These are phyloP conservation scores for Alectura lathami DNA, from an alignment of 2,113 vertebrate genomes.

Conservation along the genomic window DNA sequence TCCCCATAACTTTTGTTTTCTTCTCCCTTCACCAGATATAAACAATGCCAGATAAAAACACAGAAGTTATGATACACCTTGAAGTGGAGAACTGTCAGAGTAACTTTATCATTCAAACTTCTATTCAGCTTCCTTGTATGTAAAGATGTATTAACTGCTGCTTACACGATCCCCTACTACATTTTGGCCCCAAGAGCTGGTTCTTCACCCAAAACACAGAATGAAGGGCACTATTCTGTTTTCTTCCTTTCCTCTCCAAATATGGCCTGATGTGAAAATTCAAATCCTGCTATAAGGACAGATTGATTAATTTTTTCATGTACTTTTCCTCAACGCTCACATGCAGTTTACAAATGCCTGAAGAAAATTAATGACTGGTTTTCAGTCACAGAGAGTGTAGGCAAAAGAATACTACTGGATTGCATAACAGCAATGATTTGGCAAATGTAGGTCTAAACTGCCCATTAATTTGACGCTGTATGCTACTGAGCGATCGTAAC, in stretches of 20 bases:
- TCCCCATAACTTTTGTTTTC: background rate
- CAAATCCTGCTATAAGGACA: background rate
- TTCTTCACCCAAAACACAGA: background rate
- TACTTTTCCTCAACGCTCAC: background rate
- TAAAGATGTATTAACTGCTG: background rate
- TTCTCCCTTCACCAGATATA: background rate
- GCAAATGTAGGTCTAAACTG: background rate
- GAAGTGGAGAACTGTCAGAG: background rate
- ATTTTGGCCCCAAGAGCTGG: background rate
- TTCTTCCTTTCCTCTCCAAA: background rate
- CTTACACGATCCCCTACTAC: background rate
- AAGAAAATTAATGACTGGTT: background rate
- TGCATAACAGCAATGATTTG: background rate
- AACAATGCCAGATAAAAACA: background rate
- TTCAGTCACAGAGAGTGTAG: background rate
- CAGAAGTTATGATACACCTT: background rate
- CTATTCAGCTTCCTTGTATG: background rate
- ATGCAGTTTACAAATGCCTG: background rate
- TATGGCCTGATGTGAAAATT: background rate
- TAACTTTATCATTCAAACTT: background rate
- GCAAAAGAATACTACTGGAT: background rate
- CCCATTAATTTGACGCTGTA: background rate
- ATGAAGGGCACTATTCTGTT: background rate
- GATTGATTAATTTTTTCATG: background rate
- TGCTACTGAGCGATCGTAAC: background rate